phyloP scores from a whole-genome alignment of 2,888 invertebrate genomes.

The Hirtodrosophila duncani region DNA sequence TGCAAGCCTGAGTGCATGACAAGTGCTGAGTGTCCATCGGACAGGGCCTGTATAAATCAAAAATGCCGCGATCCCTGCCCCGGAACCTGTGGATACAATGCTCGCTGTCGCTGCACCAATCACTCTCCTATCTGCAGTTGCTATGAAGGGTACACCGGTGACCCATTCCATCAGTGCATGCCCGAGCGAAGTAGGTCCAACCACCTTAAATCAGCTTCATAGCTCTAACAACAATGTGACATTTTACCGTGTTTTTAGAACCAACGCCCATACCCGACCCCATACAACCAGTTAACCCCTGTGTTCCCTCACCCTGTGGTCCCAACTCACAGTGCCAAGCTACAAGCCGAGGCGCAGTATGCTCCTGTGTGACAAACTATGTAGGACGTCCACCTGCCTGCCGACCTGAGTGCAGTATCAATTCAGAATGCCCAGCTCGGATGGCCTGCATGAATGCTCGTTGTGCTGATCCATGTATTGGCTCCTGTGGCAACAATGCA shows the following conservation, averaged over 20 bases:
- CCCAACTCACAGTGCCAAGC: slow-evolving; percentile 82
- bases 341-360: slow-evolving; percentile 80
- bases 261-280: slow-evolving; percentile 58
- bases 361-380: slow-evolving; percentile 81
- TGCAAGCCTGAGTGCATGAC: slow-evolving; percentile 88
- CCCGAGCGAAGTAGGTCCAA: slow-evolving; percentile 77
- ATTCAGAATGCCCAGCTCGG: slow-evolving; percentile 80
- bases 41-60: slow-evolving; percentile 86
- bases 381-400: slow-evolving; percentile 83
- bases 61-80: slow-evolving; percentile 87
- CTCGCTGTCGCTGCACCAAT: slow-evolving; percentile 86
- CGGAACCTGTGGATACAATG: slow-evolving; percentile 86
- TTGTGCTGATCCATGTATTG: slow-evolving; percentile 83
- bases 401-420: slow-evolving; percentile 83
- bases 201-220: background rate
- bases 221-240: slow-evolving; percentile 1
- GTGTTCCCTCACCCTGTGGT: slow-evolving; percentile 83
- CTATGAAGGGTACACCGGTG: slow-evolving; percentile 83
- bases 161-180: slow-evolving; percentile 86
- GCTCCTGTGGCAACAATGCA: slow-evolving; percentile 84
- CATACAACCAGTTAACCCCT: slow-evolving; percentile 79
- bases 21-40: slow-evolving; percentile 86
- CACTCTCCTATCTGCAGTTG: slow-evolving; percentile 89
- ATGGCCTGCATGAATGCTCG: slow-evolving; percentile 80
- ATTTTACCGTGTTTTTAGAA: slow-evolving; percentile 49